Evolutionary conservation across 2,113 vertebrate genomes (phyloP), one percentile per base, ranked within the genome.

Genomic region (Coptodon bakossiorum): DNA sequence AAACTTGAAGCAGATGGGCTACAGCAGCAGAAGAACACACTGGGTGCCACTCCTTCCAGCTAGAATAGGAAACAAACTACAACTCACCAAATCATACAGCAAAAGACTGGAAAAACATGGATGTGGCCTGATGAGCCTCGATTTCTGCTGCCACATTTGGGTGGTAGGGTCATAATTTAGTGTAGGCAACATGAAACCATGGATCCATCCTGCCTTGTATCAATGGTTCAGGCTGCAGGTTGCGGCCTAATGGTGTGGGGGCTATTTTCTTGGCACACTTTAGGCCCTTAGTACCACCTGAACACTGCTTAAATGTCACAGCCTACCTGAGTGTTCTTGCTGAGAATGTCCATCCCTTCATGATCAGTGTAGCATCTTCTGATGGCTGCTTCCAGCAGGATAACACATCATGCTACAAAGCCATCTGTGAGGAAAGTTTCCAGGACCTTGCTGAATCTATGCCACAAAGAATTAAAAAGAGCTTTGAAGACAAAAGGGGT

Each of bases 231-330:
- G 0, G n/a, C 38, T 24, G 38, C 38, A 24, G 36, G 66, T 71
- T 11, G 19, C 3, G 2, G 36, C 36, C 6, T 38, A 3, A 68
- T 13, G 10, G 34, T 40, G 19, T 68, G n/a, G 34, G 61, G 19
- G 63, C 12, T 71, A 43, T 71, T 71, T 71, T 24, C 36, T 16
- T 71, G n/a, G 38, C 3, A 71, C 36, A 71, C 66, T 71, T 71
- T 6, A 9, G n/a, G 0, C n/a, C 36, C 36, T 24, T 71, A 71
- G 0, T 43, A 71, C 66, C 1, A 1, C 36, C 66, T 71, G 12
- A 71, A 43, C 38, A 24, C 38, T 43, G 36, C 12, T 43, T 71
- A 71, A 71, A 71, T 14, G 12, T 0, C 38, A 71, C 66, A 71
- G 66, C 36, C 66, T 9, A 43, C 66, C 38, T 14, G 2, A 43